Evolutionary conservation across 2,113 vertebrate genomes (phyloP), one percentile per base, ranked within the genome.

Genomic region (Rostratula benghalensis): DNA sequence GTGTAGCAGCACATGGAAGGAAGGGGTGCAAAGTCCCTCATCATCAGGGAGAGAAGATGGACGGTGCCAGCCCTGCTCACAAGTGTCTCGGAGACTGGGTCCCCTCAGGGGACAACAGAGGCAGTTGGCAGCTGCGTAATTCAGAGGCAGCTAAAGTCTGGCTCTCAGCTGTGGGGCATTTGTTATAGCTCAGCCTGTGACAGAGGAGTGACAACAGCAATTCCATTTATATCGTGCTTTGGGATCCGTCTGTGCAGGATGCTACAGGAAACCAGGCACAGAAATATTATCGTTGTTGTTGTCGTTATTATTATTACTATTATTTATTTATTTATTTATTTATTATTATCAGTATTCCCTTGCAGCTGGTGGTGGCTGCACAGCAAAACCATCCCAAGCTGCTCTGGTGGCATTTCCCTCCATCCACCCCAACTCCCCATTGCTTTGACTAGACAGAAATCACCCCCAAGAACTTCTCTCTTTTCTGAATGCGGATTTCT

Each of bases 231-330:
- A 41, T 63, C 5, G 2, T 50, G 92, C 89, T 92, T 74, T 81
- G 94, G 86, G 79, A 92, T 88, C 88, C 0, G 6, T 67, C 70
- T 50, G 75, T 4, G 63, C 71, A 50, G 83, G 90, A 65, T 83
- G 95, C 92, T 97, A 92, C 54, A 18, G 90, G 95, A 95, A 83
- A 75, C 41, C 85, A 89, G 88, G 92, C 94, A 77, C 90, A 80
- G 94, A 78, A 80, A 95, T 92, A 83, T 90, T n/a, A 87, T 90
- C 59, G 0, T 90, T 92, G 88, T 59, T 45, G 46, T 83, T 92
- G 88, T 59, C 50, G 46, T 83, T 9, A 46, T 46, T 46, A 46
- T 46, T 46, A 46, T 46, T 46, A 46, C 14, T 57, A 82, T 86
- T 76, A 90, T 87, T 56, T n/a, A n/a, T n/a, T n/a, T n/a, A n/a